Evolutionary conservation across 1,140 invertebrate genomes (phyloP).

Genomic region (Dreissena polymorpha): DNA sequence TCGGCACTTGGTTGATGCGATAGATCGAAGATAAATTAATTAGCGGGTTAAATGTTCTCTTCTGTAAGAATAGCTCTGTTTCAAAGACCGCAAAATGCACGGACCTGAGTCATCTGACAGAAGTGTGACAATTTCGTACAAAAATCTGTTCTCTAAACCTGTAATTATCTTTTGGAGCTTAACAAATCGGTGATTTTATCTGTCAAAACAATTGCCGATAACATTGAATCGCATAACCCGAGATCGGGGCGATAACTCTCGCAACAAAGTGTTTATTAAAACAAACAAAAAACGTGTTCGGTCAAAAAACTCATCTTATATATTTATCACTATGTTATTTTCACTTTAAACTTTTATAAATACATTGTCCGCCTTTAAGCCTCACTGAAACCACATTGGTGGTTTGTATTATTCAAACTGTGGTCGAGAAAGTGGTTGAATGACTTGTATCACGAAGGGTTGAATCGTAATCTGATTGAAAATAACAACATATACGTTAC

Average conservation of each 20-base stretch:
- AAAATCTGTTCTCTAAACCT: neutral
- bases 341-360: too few species aligned
- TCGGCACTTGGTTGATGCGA: conserved; percentile 3
- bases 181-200: conserved; percentile 41
- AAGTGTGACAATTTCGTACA: conserved; percentile 15
- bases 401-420: too few species aligned
- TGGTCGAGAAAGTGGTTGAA: too few species aligned
- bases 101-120: conserved; percentile 32
- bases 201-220: conserved; percentile 23
- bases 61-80: neutral
- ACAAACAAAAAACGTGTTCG: too few species aligned
- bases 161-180: conserved; percentile 8
- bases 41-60: conserved; percentile 30
- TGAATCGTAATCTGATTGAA: too few species aligned
- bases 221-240: conserved; percentile 31
- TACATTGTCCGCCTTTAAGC: too few species aligned
- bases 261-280: too few species aligned
- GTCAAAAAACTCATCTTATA: too few species aligned
- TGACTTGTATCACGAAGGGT: too few species aligned
- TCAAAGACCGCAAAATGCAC: neutral
- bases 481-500: too few species aligned
- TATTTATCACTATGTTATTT: too few species aligned
- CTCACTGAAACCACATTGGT: too few species aligned
- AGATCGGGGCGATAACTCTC: neutral
- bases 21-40: conserved; percentile 40